phyloP scores from a whole-genome alignment of 2,888 invertebrate species.

The Julus scandinavius region DNA sequence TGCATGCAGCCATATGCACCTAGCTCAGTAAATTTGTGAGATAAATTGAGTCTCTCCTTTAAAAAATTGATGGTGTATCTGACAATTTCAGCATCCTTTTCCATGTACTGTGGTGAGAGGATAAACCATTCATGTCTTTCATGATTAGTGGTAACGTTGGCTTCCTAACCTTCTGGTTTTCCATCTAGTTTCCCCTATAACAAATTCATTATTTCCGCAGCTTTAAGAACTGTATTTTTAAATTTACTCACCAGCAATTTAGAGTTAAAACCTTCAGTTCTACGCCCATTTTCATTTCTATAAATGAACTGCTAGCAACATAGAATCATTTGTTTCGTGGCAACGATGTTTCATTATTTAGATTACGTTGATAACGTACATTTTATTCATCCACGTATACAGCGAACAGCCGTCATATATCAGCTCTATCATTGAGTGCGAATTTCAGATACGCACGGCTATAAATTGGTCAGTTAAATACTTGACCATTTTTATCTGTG shows the following conservation, averaged over 20 bases:
- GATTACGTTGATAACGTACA: background rate
- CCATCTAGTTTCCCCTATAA: too few relatives aligned
- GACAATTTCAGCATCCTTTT: too few relatives aligned
- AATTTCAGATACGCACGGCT: background rate
- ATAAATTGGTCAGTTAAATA: background rate
- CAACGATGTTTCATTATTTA: background rate
- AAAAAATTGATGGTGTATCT: too few relatives aligned
- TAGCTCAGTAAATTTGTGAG: too few relatives aligned
- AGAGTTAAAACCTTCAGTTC: constrained; percentile 58
- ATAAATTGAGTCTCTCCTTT: too few relatives aligned
- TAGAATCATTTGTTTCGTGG: background rate
- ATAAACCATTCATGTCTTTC: too few relatives aligned
- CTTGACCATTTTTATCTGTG: background rate
- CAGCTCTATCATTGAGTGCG: background rate
- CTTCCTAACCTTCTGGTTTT: too few relatives aligned
- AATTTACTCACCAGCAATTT: constrained; percentile 57
- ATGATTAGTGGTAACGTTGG: too few relatives aligned
- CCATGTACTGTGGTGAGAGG: too few relatives aligned
- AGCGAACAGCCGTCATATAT: background rate
- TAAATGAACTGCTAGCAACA: background rate
- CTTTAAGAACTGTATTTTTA: background rate
- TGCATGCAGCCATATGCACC: too few relatives aligned
- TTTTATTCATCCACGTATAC: background rate
- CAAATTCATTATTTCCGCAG: too few relatives aligned
- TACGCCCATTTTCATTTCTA: constrained; percentile 55